Conservation (phyloP, 2,888 invertebrate species). For the Fabriciana adippe region DNA sequence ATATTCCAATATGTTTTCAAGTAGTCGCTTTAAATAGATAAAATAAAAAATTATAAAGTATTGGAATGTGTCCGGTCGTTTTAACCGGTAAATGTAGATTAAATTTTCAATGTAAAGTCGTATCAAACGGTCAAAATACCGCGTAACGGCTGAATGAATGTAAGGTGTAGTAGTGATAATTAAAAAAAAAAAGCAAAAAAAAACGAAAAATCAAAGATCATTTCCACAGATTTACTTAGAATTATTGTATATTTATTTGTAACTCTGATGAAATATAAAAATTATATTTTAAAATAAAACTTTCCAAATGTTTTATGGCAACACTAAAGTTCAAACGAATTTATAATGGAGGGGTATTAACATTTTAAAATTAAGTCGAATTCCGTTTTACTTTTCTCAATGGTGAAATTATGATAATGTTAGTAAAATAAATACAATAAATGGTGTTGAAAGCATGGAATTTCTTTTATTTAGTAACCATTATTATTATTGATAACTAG, state of each 20-base stretch:
- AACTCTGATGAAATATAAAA: slow-evolving; percentile 11
- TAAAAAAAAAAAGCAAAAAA: too few relatives aligned
- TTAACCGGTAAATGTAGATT: neutral
- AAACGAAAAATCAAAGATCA: slow-evolving; percentile 10
- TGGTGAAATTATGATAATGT: slow-evolving; percentile 15
- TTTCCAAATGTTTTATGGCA: slow-evolving; percentile 16
- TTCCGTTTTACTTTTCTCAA: slow-evolving; percentile 27
- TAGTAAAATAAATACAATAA: slow-evolving; percentile 37
- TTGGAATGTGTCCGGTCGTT: neutral
- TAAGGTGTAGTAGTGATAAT: slow-evolving; percentile 1
- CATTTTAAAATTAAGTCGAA: slow-evolving; percentile 20
- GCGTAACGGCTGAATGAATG: slow-evolving; percentile 4
- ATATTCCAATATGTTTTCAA: slow-evolving; percentile 2
- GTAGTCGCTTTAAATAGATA: slow-evolving; percentile 6
- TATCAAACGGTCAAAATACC: too few relatives aligned
- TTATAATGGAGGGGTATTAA: slow-evolving; percentile 20
- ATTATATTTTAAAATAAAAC: neutral
- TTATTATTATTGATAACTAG: neutral
- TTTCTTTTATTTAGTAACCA: slow-evolving; percentile 21
- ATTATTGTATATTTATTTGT: slow-evolving; percentile 8
- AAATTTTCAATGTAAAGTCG: too few relatives aligned
- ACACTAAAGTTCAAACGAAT: slow-evolving; percentile 14
- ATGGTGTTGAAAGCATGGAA: slow-evolving; percentile 28
- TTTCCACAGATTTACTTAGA: slow-evolving; percentile 5
- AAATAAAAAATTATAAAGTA: neutral